These are phyloP conservation scores for Podargus strigoides DNA, from an alignment of 2,797 vertebrate genomes.

Conservation along the genomic window DNA sequence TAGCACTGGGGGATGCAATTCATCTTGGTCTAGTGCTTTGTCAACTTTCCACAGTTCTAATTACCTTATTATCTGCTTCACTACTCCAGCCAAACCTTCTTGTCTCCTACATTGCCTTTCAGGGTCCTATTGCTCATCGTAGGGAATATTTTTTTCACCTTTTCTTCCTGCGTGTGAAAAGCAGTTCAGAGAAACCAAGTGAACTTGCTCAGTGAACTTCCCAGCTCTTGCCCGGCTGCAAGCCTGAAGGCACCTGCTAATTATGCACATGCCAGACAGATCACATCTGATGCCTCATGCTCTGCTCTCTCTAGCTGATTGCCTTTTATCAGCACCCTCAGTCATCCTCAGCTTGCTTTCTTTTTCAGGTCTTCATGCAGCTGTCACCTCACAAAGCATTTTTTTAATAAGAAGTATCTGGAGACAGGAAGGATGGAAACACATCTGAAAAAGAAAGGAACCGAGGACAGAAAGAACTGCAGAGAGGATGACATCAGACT, in stretches of 20 bases:
- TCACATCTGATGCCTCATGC: not conserved
- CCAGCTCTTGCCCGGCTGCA: not conserved
- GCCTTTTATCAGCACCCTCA: constrained; percentile 45
- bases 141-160: not conserved
- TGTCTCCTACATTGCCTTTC: not conserved
- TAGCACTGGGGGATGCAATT: not conserved
- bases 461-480: not conserved
- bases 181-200: not conserved
- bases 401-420: not conserved
- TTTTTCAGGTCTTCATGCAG: not conserved
- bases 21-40: not conserved
- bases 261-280: constrained; percentile 9
- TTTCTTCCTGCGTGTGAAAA: not conserved
- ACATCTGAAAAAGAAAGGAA: not conserved
- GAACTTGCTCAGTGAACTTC: not conserved
- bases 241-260: constrained; percentile 21
- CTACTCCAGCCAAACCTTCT: not conserved
- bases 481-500: not conserved
- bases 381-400: constrained; percentile 1
- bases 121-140: not conserved
- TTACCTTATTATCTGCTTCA: constrained; percentile 34
- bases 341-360: not conserved
- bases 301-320: constrained; percentile 19
- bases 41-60: constrained; percentile 31
- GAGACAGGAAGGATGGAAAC: not conserved